Conservation (phyloP, 2,888 invertebrate genomes). For the Tolmerus cingulatus region DNA sequence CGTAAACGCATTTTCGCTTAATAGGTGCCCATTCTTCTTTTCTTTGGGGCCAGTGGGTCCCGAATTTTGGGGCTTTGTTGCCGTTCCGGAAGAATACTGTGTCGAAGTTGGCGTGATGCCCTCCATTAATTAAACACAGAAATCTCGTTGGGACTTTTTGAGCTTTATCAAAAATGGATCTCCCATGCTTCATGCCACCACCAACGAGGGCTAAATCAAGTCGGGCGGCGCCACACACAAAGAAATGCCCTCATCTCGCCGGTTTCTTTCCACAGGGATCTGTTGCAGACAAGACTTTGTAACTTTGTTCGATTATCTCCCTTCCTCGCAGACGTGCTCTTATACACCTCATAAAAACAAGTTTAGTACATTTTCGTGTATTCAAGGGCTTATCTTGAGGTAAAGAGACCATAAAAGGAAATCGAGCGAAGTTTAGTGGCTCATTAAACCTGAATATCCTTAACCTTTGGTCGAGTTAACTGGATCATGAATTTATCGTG, state of each 20-base stretch:
- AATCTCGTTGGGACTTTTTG: background rate
- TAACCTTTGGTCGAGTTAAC: constrained; percentile 31
- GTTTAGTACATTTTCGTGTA: constrained; percentile 7
- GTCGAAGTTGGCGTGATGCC: background rate
- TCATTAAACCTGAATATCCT: constrained; percentile 35
- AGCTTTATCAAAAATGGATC: constrained; percentile 25
- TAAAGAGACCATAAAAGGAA: constrained; percentile 33
- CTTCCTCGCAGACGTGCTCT: constrained; percentile 19
- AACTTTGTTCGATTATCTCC: constrained; percentile 15
- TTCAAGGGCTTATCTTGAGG: constrained; percentile 28
- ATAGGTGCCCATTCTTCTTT: background rate
- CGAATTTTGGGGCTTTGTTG: background rate
- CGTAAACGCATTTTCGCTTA: background rate
- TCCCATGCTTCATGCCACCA: background rate
- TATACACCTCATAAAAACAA: constrained; percentile 31
- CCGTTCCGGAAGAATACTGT: background rate
- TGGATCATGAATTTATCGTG: constrained; percentile 17
- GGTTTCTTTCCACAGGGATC: background rate
- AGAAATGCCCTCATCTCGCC: background rate
- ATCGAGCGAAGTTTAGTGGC: constrained; percentile 35
- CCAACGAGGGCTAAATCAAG: background rate
- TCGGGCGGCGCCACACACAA: background rate
- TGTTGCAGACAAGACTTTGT: constrained; percentile 15
- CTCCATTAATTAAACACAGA: constrained; percentile 8
- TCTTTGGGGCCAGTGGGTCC: background rate